Evolutionary conservation across 2,113 vertebrate genomes (phyloP), one percentile per base, ranked within the genome.

Genomic region (Saguinus midas): DNA sequence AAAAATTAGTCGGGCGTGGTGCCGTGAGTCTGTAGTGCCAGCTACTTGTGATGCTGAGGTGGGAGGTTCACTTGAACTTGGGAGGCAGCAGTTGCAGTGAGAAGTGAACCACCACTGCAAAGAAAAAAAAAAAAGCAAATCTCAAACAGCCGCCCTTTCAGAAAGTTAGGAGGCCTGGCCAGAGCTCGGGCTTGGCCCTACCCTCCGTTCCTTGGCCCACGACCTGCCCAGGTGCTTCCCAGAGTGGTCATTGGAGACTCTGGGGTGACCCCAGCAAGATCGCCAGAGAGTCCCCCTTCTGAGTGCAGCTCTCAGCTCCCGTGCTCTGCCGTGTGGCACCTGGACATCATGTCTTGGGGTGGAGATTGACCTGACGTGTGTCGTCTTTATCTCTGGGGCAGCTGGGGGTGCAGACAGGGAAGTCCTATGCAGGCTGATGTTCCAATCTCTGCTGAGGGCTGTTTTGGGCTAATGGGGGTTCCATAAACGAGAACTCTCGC

Each of bases 221-320:
- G 35, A 29, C 55, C 57, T 4, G 32, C 48, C 48, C 27, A 3
- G 4, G 0, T 6, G 14, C 37, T 57, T 27, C 23, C 1, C 32
- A 6, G 32, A 32, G 32, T 18, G 25, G 25, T 35, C 37, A 0
- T 1, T 7, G 5, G 55, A 70, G 68, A n/a, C 70, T n/a, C 37
- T 0, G 21, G 12, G 10, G 17, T 2, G 25, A 79, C 8, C 43
- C 61, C 35, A 10, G 48, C 48, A 20, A 20, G 78, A 70, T 35
- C 10, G 40, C 68, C 9, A 64, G 48, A 21, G 21, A 25, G 37
- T 9, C 3, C 32, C 32, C 1, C 8, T 13, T 66, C 55, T 0
- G 1, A 4, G 57, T 0, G 43, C 35, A 3, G 13, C 21, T 5
- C 20, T 4, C 5, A 0, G 6, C 2, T 25, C 29, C 1, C 5